A percentile compares a stretch with the other conserved stretches of the same genome.
These are phyloP conservation scores for Steinernema feltiae DNA, from an alignment of 1,140 invertebrate genomes.

Conservation along the genomic window DNA sequence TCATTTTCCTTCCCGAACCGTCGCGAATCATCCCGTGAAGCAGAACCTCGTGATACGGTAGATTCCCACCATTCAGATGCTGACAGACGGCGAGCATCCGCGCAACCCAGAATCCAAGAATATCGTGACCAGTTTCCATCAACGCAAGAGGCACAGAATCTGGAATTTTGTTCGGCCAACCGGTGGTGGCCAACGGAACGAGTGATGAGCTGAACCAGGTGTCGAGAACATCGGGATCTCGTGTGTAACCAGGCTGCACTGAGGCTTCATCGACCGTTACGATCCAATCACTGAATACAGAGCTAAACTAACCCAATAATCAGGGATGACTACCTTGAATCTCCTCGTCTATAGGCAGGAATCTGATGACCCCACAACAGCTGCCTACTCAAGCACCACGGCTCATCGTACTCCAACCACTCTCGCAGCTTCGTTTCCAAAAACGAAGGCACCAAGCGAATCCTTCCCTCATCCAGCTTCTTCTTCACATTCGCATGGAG, in stretches of 20 bases:
- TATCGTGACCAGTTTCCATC: constrained; percentile 95
- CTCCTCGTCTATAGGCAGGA: constrained; percentile 73
- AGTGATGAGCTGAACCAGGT: constrained; percentile 99
- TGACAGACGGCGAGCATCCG: constrained; percentile 48
- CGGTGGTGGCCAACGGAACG: constrained; percentile 91
- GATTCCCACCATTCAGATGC: constrained; percentile 82
- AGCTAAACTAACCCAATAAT: neutral
- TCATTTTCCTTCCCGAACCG: constrained; percentile 96
- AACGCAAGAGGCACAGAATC: constrained; percentile 79
- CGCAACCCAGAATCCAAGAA: constrained; percentile 95
- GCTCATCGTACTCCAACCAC: constrained; percentile 82
- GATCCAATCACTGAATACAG: neutral
- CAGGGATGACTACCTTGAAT: neutral
- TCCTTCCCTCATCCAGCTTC: constrained; percentile 60
- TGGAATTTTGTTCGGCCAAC: constrained; percentile 74
- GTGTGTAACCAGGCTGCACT: constrained; percentile 26
- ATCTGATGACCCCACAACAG: constrained; percentile 99
- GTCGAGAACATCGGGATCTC: constrained; percentile 90
- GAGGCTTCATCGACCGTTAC: neutral
- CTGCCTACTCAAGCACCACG: constrained; percentile 67
- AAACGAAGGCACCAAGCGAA: constrained; percentile 77
- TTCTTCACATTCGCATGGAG: constrained; percentile 75
- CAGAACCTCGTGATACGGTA: constrained; percentile 71
- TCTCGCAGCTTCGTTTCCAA: constrained; percentile 85
- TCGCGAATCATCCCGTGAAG: constrained; percentile 94